A percentile compares a stretch with the other conserved stretches of the same genome.
Evolutionary conservation across 2,797 vertebrate genomes (phyloP).

Genomic region (Tarsius wallacei): DNA sequence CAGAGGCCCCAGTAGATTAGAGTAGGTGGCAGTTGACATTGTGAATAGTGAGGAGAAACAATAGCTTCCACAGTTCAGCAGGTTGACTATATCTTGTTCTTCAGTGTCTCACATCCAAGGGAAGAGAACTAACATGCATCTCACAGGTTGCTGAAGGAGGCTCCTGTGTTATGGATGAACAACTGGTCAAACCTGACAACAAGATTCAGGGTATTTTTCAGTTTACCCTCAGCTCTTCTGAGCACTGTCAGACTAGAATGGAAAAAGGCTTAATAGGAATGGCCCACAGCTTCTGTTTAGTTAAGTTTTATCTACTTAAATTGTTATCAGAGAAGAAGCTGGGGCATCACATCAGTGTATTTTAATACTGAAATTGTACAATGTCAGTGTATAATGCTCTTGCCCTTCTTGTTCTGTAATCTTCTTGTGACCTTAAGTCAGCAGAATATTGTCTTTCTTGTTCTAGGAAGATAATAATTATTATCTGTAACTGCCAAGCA

Average conservation of each 20-base stretch:
- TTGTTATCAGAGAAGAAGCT: constrained; percentile 33
- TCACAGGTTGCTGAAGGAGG: constrained; percentile 94
- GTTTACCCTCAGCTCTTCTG: background rate
- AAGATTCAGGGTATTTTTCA: constrained; percentile 90
- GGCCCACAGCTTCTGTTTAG: background rate
- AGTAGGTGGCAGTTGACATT: background rate
- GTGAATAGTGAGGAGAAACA: constrained; percentile 14
- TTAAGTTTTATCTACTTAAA: background rate
- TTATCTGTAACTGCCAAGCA: background rate
- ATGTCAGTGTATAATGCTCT: background rate
- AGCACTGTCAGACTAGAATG: background rate
- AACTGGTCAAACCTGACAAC: constrained; percentile 94
- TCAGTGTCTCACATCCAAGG: constrained; percentile 94
- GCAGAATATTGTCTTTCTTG: background rate
- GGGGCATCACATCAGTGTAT: background rate
- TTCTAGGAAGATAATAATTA: background rate
- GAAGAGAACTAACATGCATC: constrained; percentile 93
- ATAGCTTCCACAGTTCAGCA: background rate
- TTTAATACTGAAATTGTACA: background rate
- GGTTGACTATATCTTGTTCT: constrained; percentile 50
- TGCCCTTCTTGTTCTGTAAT: background rate
- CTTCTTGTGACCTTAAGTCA: background rate
- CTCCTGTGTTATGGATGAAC: constrained; percentile 93
- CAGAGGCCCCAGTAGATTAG: background rate
- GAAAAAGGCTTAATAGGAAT: constrained; percentile 15